Base-by-base conservation (phyloP, 2,888 invertebrate genomes). In the Exocentrus adspersus region DNA sequence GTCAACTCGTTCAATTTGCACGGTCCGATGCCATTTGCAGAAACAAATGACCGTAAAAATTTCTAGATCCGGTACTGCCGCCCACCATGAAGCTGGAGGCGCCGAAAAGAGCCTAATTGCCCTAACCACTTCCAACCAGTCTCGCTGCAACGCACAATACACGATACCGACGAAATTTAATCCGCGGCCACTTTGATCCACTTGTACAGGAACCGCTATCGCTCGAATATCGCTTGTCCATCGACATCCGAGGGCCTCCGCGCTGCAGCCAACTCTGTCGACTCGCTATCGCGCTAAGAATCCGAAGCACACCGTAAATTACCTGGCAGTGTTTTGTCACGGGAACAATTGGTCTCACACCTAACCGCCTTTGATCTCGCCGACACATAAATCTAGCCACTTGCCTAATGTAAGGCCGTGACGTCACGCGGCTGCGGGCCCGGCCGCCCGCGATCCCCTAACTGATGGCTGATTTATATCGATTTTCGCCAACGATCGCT, bases 321-420 rank as follows among this genome's bases (percentile, higher is more conserved):
- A 82, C 79, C 80, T 79, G 75, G 81, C 82, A 81, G 80, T 83
- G 83, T 83, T 83, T 83, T 83, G 82, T 83, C 83, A 82, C 82
- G 83, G 82, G 82, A 83, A 82, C 83, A 83, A 83, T 83, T 82
- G 83, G 82, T 82, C 82, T 83, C 82, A 82, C 83, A 83, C 83
- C 83, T 83, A 82, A 73, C 79, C 77, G 74, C 74, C 82, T 82
- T 83, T 82, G 82, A 82, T 81, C 75, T 80, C 70, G 76, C 81
- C 82, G 82, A 75, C 80, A 77, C 81, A 82, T 83, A 82, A 82
- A 83, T 83, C 83, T 82, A 82, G 79, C 82, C 82, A 82, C 83
- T 82, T 82, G 80, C 81, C 81, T 83, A 82, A 83, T 82, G 82
- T 82, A 82, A 81, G 82, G 77, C 76, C 68, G 73, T 78, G 78